Base-by-base conservation (phyloP, 2,113 vertebrate genomes). In the Sitta europaea region DNA sequence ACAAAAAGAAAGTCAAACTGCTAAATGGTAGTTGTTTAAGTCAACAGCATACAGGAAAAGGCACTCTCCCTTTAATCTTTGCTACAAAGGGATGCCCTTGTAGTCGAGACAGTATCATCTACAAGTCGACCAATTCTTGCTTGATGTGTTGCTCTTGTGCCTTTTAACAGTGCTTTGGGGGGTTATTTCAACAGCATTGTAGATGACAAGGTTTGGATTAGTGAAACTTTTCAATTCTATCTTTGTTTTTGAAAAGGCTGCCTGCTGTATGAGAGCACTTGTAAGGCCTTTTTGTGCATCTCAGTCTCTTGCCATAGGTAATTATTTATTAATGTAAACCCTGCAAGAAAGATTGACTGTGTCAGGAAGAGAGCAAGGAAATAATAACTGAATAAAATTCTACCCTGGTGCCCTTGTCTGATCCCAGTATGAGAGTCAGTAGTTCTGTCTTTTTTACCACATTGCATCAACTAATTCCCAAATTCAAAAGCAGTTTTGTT, bases 281-380 rank as follows among this genome's bases (percentile, higher is more conserved):
- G 40, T 84, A 62, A n/a, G 42, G 54, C n/a, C 47, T 94, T 97
- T 92, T 79, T 88, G 86, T 93, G 83, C 59, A 78, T 93, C 73
- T 89, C 90, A 72, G 51, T 82, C 84, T 96, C 61, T 13, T 75
- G 66, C 90, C 79, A 33, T 47, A 68, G 81, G 82, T 94, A 95
- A 96, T 97, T 96, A 95, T 90, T 96, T 97, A 97, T 96, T 97
- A 96, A 97, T 91, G 90, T 80, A 89, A 84, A 89, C 62, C 40
- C 66, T 90, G 66, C 74, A 71, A 91, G 79, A 74, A 96, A 95
- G 75, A 96, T 81, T 88, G 72, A 87, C 82, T 88, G 33, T 71
- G 82, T 92, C 89, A 95, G 94, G 85, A 94, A 92, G 35, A 92
- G 48, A 91, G 89, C 62, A 96, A 93, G 63, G 89, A 96, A 97